Evolutionary conservation across 2,888 invertebrate genomes (phyloP), one percentile per base, ranked within the genome.

Genomic region (Parthenolecanium corni): DNA sequence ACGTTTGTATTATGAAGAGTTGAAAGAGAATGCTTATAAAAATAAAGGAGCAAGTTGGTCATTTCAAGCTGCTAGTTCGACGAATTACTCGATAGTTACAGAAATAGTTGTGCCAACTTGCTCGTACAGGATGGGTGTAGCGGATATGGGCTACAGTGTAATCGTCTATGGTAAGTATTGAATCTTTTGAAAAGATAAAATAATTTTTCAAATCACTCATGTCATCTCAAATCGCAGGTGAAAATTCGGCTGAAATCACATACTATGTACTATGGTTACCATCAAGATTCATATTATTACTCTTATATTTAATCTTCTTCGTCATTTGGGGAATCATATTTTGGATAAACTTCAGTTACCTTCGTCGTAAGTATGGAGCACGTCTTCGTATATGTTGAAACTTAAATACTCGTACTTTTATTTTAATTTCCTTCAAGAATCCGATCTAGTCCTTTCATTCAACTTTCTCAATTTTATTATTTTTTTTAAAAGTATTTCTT

Each of bases 51-150:
- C 57, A 14, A 51, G 38, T n/a, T 58, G 57, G 49, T 21, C 49
- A 21, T 49, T 61, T 51, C 51, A 49, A 51, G 49, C 63, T 6
- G 53, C 53, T 5, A 53, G 36, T 52, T 46, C 21, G 3, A 46
- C 46, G 21, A 25, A 57, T 36, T 53, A 36, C n/a, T 31, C 53
- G 4, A 38, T 73, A 18, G 71, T 82, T 65, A 78, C 82, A 69
- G 95, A 96, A 77, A 80, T 96, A 53, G 82, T 86, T 73, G 86
- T 93, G 67, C 96, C 96, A 2, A 94, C 96, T 0, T 92, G 91
- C 72, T 94, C 93, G 0, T 97, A 97, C 73, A 81, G 97, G 69
- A 97, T 97, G 96, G 96, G 96, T 1, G 89, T 86, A 20, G 72
- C 74, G 2, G 77, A 84, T 67, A 89, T 93, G 74, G 96, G 94